These are phyloP conservation scores for Ceratina calcarata DNA, from an alignment of 1,140 invertebrate species.

Conservation along the genomic window DNA sequence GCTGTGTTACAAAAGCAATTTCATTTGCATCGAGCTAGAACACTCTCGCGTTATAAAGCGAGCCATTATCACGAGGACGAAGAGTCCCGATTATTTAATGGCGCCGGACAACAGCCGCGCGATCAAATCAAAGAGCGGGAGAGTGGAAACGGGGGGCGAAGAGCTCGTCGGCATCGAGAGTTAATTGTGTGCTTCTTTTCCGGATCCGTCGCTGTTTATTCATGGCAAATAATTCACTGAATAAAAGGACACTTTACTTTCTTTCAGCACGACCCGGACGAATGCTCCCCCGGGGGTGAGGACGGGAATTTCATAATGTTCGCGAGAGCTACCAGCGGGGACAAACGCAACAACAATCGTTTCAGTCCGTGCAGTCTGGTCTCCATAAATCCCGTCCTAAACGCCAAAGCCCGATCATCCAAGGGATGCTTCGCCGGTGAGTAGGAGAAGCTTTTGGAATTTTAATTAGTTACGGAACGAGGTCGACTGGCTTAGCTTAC, in stretches of 20 bases:
- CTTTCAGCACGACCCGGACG: slow-evolving; percentile 95
- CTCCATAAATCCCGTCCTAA: slow-evolving; percentile 96
- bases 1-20: too few relatives aligned
- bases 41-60: too few relatives aligned
- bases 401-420: slow-evolving; percentile 92
- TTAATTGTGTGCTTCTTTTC: not conserved
- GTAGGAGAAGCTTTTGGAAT: slow-evolving; percentile 43
- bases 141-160: too few relatives aligned
- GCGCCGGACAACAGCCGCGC: too few relatives aligned
- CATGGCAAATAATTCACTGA: slow-evolving; percentile 9
- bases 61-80: too few relatives aligned
- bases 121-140: too few relatives aligned
- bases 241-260: slow-evolving; percentile 31
- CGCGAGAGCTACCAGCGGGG: slow-evolving; percentile 96
- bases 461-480: slow-evolving; percentile 38
- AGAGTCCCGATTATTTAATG: too few relatives aligned
- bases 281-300: slow-evolving; percentile 94
- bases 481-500: not conserved
- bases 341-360: slow-evolving; percentile 97
- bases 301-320: slow-evolving; percentile 99
- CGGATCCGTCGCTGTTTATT: slow-evolving; percentile 44
- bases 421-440: slow-evolving; percentile 96
- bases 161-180: too few relatives aligned
- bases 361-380: slow-evolving; percentile 95
- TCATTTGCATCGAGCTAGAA: too few relatives aligned